A percentile compares a stretch with the other conserved stretches of the same genome.
Evolutionary conservation across 2,888 invertebrate genomes (phyloP).

Genomic region (Agriopis aurantiaria): DNA sequence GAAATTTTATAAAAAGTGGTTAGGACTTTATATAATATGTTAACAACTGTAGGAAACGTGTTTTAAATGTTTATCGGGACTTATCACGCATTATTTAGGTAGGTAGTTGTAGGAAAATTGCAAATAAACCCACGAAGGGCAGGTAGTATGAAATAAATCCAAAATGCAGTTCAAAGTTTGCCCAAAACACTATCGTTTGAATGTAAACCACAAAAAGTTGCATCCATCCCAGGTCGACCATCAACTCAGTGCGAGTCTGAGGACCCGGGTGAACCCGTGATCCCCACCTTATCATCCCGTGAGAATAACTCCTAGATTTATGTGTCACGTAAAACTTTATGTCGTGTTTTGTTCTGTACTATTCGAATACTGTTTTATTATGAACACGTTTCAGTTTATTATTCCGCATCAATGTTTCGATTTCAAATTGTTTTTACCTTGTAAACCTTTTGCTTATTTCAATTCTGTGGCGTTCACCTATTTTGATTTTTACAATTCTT

Average conservation of each 20-base stretch:
- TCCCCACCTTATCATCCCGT: constrained; percentile 80
- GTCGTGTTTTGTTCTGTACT: constrained; percentile 75
- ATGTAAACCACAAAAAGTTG: constrained; percentile 41
- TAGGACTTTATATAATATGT: too few species aligned
- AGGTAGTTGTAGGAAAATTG: too few species aligned
- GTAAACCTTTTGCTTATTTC: neutral
- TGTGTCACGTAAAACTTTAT: constrained; percentile 83
- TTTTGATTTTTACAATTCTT: too few species aligned
- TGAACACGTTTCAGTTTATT: constrained; percentile 52
- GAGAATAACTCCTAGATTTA: constrained; percentile 84
- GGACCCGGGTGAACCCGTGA: constrained; percentile 51
- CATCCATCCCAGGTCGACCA: constrained; percentile 43
- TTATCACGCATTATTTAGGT: too few species aligned
- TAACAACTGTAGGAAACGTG: neutral
- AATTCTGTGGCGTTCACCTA: too few species aligned
- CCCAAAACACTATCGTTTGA: constrained; percentile 8
- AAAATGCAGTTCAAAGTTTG: constrained; percentile 2
- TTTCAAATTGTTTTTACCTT: constrained; percentile 25
- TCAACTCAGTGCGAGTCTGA: constrained; percentile 40
- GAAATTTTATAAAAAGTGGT: too few species aligned
- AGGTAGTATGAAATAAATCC: constrained; percentile 1
- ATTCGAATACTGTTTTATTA: constrained; percentile 60
- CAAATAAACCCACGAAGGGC: neutral
- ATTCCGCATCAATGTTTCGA: constrained; percentile 34
- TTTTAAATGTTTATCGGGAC: too few species aligned